Base-by-base conservation (phyloP, 2,797 vertebrate species). In the Poecilia wingei region DNA sequence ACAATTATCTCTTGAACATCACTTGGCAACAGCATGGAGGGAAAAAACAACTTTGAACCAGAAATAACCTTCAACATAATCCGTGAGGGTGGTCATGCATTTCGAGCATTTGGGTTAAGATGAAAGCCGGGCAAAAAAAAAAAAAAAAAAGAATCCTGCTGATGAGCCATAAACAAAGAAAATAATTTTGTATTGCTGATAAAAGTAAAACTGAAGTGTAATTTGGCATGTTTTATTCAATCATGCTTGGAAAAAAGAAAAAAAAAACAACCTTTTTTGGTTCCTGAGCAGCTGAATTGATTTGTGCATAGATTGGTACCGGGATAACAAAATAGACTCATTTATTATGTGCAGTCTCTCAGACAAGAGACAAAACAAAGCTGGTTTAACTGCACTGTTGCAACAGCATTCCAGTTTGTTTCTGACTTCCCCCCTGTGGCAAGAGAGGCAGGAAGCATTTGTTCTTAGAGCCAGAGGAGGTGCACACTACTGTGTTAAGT, bases 321-420 rank as follows among this genome's bases (percentile, higher is more conserved):
- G 75, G 83, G 80, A 84, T 76, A 78, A 78, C 36, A 77, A 74
- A 83, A 84, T 80, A 33, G 77, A 53, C 70, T 14, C 70, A 79
- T 77, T 77, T 0, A 22, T 28, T 13, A 73, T 41, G 28, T 47
- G 49, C 22, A 31, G 36, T 20, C n/a, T 14, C 6, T 81, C 36
- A 81, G 72, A 76, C 18, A 16, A 46, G 18, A 74, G 49, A 68
- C 77, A 57, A 33, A 88, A 82, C 28, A 64, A 57, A 49, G 4
- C 51, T 33, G 3, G 10, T 57, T 66, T 51, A 68, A n/a, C 13
- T 83, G 82, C 47, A 41, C 4, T 55, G 53, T 78, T 70, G 64
- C 33, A 61, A 1, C 71, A 33, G 25, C 9, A 72, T 49, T 74
- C 55, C 41, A 13, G 47, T 84, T 84, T 66, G 33, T 72, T 47